A percentile compares a stretch with the other conserved stretches of the same genome.
phyloP scores from a whole-genome alignment of 2,888 invertebrate genomes.

The Tetragnatha montana region DNA sequence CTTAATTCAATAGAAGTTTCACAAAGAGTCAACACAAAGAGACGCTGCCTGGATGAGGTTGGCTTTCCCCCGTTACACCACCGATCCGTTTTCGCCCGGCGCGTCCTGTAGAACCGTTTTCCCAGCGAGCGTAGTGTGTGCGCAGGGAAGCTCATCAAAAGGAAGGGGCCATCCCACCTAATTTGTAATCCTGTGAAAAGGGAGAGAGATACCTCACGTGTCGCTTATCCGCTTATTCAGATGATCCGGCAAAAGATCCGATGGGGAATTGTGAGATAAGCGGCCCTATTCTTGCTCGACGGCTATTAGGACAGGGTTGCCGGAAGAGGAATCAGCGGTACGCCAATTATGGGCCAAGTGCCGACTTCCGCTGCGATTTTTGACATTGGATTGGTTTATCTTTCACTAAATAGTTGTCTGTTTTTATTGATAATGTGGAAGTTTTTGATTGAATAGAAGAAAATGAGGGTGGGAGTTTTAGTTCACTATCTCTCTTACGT shows the following conservation, averaged over 20 bases:
- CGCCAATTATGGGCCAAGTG: not conserved
- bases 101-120: not conserved
- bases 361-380: not conserved
- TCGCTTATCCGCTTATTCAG: slow-evolving; percentile 37
- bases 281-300: not conserved
- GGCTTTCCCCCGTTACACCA: too few species aligned
- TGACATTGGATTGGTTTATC: too few species aligned
- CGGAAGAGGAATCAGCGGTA: not conserved
- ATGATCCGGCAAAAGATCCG: slow-evolving; percentile 39
- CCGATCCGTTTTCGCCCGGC: too few species aligned
- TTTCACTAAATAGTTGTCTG: too few species aligned
- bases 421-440: too few species aligned
- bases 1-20: too few species aligned
- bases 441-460: too few species aligned
- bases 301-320: slow-evolving; percentile 24
- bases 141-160: not conserved
- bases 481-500: too few species aligned
- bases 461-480: too few species aligned
- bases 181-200: slow-evolving; percentile 17
- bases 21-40: too few species aligned
- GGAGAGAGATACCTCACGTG: slow-evolving; percentile 47
- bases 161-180: slow-evolving; percentile 12
- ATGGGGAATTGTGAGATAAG: slow-evolving; percentile 40
- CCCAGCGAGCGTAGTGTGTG: not conserved
- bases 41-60: too few species aligned